Evolutionary conservation across 2,888 invertebrate species (phyloP), one percentile per base, ranked within the genome.

Genomic region (Tetramorium bicarinatum): DNA sequence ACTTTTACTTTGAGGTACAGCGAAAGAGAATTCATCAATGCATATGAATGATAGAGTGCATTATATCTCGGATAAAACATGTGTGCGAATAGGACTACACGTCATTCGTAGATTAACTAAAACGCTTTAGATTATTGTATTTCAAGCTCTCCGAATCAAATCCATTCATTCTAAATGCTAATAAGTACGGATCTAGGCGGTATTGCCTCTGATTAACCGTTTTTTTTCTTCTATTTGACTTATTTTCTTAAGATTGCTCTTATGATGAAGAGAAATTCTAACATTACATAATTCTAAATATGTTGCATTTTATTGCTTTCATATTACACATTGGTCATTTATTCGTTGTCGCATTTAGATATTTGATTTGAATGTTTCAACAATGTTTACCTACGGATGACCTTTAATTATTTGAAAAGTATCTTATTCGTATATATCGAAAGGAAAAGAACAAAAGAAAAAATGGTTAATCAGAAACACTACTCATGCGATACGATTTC

Each of bases 1-100:
- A 87, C 83, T 80, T 80, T 85, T 89, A 89, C 72, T 62, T 84
- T 54, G 83, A 90, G 85, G 71, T 85, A 89, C 82, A 84, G 84
- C 64, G 75, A 85, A 71, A 47, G 29, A 87, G 66, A 64, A 54
- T 69, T 85, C 41, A 29, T 86, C 34, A 69, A 88, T n/a, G 79
- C 41, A 82, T 85, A 82, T 83, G 74, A 34, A 86, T 79, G 84
- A 47, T 85, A 69, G 67, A 79, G 87, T 89, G 88, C 86, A 87
- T 81, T 82, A 56, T 82, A 76, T 75, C 18, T 15, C 64, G 47
- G 47, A 56, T 79, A 34, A 72, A 52, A 79, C 29, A 66, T 49
- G 59, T 21, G 25, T 76, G 64, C 67, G 52, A 86, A 84, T 61
- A 59, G n/a, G 54, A 34, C 44, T 79, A 83, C 18, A 44, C 67